Conservation (phyloP, 92 coral and sea anemone genomes). For the Epizoanthus ramosus region DNA sequence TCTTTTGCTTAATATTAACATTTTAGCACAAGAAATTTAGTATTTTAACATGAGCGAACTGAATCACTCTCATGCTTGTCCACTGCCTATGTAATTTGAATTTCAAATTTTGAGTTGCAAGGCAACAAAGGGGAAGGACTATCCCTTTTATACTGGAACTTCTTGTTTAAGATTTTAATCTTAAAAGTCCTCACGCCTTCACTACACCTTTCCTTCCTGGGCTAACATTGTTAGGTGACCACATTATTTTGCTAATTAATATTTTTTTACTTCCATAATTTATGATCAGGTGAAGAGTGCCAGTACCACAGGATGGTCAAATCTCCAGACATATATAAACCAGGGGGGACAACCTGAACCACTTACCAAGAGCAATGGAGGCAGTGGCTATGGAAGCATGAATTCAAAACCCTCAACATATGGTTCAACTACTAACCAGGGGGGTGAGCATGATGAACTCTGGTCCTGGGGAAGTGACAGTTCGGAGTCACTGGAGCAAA, state of each 20-base stretch:
- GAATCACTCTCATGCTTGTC: too few relatives aligned
- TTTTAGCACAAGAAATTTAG: too few relatives aligned
- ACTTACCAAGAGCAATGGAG: constrained; percentile 42
- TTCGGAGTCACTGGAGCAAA: constrained; percentile 38
- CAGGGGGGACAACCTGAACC: constrained; percentile 80
- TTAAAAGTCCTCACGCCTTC: too few relatives aligned
- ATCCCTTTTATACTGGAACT: too few relatives aligned
- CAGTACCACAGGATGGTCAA: constrained; percentile 85
- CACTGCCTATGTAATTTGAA: too few relatives aligned
- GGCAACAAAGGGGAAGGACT: too few relatives aligned
- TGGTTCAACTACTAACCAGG: constrained; percentile 47
- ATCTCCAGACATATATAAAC: constrained; percentile 81
- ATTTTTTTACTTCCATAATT: neutral
- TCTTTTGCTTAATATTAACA: too few relatives aligned
- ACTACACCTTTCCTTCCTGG: too few relatives aligned
- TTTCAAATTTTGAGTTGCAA: too few relatives aligned
- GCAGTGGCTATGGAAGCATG: constrained; percentile 77
- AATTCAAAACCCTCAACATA: constrained; percentile 55
- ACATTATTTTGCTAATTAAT: neutral
- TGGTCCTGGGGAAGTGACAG: constrained; percentile 85
- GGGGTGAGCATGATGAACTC: constrained; percentile 58
- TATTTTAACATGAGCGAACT: too few relatives aligned
- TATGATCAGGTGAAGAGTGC: constrained; percentile 79
- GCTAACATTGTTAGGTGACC: too few relatives aligned
- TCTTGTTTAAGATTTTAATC: too few relatives aligned